Conservation (phyloP, 2,113 vertebrate genomes). For the Ceratotherium simum region DNA sequence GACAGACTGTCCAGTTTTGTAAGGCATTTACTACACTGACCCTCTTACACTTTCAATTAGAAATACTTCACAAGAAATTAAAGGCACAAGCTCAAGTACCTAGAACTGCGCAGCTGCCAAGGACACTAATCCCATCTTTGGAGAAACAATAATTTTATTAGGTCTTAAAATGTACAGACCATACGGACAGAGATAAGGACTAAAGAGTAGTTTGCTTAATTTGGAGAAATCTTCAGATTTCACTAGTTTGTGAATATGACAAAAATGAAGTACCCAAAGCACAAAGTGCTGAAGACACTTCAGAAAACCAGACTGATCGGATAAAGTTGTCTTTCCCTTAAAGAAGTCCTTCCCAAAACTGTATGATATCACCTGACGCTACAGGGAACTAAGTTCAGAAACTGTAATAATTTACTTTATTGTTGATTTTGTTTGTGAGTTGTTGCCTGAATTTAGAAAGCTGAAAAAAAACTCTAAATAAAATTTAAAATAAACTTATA, state of each 20-base stretch:
- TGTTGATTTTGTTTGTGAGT: conserved; percentile 22
- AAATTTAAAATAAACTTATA: conserved; percentile 20
- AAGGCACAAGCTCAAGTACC: background rate
- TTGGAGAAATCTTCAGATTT: conserved; percentile 30
- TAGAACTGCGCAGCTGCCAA: background rate
- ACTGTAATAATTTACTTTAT: background rate
- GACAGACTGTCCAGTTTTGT: background rate
- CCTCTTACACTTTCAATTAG: background rate
- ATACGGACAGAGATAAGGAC: background rate
- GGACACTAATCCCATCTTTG: background rate
- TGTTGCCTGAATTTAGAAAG: conserved; percentile 28
- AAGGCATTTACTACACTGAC: background rate
- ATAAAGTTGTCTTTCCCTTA: background rate
- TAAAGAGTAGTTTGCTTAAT: background rate
- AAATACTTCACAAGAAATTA: conserved; percentile 24
- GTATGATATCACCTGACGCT: background rate
- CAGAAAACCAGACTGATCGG: background rate
- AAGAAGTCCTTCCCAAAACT: background rate
- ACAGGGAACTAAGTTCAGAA: background rate
- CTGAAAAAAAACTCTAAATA: background rate
- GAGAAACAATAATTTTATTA: background rate
- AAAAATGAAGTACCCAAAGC: background rate
- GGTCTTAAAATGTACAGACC: background rate
- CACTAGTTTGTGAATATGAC: background rate
- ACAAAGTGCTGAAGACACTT: background rate